These are phyloP conservation scores for Ophioninae sp. DNA, from an alignment of 2,888 invertebrate genomes.

Conservation along the genomic window DNA sequence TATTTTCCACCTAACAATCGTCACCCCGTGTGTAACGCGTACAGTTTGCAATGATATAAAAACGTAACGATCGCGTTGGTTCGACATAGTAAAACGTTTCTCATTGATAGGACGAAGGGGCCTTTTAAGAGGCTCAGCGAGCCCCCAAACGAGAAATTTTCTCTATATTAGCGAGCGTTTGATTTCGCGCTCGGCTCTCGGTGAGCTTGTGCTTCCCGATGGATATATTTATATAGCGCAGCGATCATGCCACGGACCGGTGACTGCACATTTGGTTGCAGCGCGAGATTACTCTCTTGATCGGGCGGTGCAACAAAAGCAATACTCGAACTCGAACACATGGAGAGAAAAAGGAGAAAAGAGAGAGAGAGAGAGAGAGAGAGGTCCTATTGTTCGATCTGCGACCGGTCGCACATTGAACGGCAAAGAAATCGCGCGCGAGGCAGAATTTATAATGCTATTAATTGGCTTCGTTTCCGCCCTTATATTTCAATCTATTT, in stretches of 20 bases:
- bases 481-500: constrained; percentile 75
- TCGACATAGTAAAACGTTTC: constrained; percentile 74
- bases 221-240: constrained; percentile 2
- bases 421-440: constrained; percentile 39
- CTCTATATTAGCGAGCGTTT: constrained; percentile 54
- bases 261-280: constrained; percentile 48
- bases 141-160: constrained; percentile 53
- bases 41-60: constrained; percentile 40
- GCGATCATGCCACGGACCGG: constrained; percentile 37
- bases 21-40: constrained; percentile 8
- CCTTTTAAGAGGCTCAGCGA: constrained; percentile 42
- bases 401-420: constrained; percentile 67
- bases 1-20: not conserved
- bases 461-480: constrained; percentile 77
- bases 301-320: constrained; percentile 44
- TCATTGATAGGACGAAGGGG: constrained; percentile 69
- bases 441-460: constrained; percentile 75
- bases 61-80: constrained; percentile 68
- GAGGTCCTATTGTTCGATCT: constrained; percentile 70
- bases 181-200: constrained; percentile 54
- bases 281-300: constrained; percentile 37
- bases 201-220: constrained; percentile 21
- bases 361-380: constrained; percentile 29
- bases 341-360: not conserved
- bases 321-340: constrained; percentile 18